Conservation (phyloP, 2,888 invertebrate species). For the Merodon equestris region DNA sequence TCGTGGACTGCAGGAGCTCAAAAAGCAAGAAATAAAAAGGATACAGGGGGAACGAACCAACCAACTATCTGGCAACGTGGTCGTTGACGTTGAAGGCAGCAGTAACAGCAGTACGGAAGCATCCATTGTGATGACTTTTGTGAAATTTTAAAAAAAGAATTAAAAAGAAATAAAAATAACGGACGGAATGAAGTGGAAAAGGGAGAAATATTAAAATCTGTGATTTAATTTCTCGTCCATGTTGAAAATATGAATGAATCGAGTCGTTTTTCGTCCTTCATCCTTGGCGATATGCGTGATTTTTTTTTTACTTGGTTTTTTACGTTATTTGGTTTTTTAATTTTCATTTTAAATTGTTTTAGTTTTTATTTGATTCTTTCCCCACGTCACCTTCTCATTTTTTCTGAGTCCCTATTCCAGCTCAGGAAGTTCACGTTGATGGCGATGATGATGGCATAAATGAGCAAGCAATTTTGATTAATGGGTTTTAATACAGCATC, state of each 20-base stretch:
- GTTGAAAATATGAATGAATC: slow-evolving; percentile 28
- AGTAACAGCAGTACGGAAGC: background rate
- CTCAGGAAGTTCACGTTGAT: too few relatives aligned
- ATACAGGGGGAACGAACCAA: too few relatives aligned
- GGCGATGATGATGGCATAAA: too few relatives aligned
- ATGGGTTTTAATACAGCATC: background rate
- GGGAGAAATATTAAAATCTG: slow-evolving; percentile 38
- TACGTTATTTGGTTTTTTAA: background rate
- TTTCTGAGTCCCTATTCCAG: too few relatives aligned
- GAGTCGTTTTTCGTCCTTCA: too few relatives aligned
- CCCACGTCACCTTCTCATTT: too few relatives aligned
- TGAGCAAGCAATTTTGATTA: too few relatives aligned
- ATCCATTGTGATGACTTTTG: slow-evolving; percentile 36
- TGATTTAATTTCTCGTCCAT: slow-evolving; percentile 41
- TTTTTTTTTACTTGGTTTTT: too few relatives aligned
- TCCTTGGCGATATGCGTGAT: too few relatives aligned
- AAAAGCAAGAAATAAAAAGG: too few relatives aligned
- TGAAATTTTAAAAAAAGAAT: background rate
- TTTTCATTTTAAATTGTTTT: background rate
- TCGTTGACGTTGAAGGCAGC: background rate
- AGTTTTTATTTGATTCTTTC: too few relatives aligned
- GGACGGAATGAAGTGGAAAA: slow-evolving; percentile 42
- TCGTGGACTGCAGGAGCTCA: slow-evolving; percentile 9
- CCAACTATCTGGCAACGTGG: too few relatives aligned
- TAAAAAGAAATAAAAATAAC: slow-evolving; percentile 7